These are phyloP conservation scores for Erebia epiphron DNA, from an alignment of 2,888 invertebrate species.

Conservation along the genomic window DNA sequence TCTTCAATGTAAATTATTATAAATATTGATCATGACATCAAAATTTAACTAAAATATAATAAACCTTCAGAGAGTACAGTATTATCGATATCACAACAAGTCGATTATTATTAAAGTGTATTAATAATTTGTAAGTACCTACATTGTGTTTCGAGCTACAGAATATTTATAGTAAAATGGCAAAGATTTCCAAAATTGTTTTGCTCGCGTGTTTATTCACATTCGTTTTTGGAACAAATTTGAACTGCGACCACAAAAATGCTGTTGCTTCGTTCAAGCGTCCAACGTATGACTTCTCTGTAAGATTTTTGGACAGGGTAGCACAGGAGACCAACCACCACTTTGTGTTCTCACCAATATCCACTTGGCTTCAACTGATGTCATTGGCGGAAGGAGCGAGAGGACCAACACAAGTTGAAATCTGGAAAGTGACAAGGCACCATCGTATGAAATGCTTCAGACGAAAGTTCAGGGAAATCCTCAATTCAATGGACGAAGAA, in stretches of 20 bases:
- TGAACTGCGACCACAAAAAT: conserved; percentile 50
- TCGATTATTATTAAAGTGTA: neutral
- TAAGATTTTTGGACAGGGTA: conserved; percentile 58
- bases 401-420: conserved; percentile 54
- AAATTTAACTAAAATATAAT: conserved; percentile 9
- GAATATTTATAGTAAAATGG: neutral
- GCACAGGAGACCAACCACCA: conserved; percentile 55
- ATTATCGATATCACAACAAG: neutral
- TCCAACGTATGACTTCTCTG: conserved; percentile 62
- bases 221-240: conserved; percentile 38
- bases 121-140: neutral
- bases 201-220: conserved; percentile 17
- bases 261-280: conserved; percentile 50
- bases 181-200: conserved; percentile 25
- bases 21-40: conserved; percentile 24
- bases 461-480: conserved; percentile 48
- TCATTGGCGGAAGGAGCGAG: conserved; percentile 61
- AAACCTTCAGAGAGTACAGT: conserved; percentile 1
- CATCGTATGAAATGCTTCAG: conserved; percentile 57
- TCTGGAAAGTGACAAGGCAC: conserved; percentile 57
- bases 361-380: conserved; percentile 63
- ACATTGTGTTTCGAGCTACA: neutral
- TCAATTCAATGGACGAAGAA: conserved; percentile 51
- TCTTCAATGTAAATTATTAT: conserved; percentile 12
- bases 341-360: conserved; percentile 66